phyloP scores from a whole-genome alignment of 2,113 vertebrate genomes.

The Cairina moschata region DNA sequence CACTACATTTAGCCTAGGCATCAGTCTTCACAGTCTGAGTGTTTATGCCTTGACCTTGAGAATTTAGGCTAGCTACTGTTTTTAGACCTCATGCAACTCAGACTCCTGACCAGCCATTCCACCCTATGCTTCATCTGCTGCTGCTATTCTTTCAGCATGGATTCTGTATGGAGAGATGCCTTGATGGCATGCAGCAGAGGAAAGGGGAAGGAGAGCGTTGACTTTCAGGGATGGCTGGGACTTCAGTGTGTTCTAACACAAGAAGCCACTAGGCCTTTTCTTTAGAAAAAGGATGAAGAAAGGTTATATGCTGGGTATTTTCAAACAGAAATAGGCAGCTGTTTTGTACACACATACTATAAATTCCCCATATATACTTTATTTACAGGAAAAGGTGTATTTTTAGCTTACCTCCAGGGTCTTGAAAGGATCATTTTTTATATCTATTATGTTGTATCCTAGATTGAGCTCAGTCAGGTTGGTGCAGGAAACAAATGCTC shows the following conservation, averaged over 20 bases:
- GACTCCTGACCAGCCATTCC: not conserved
- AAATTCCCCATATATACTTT: not conserved
- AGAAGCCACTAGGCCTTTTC: not conserved
- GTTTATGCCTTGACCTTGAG: not conserved
- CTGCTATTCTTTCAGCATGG: not conserved
- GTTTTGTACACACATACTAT: not conserved
- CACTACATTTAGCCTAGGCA: not conserved
- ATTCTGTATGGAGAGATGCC: not conserved
- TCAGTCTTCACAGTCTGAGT: not conserved
- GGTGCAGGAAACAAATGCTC: constrained; percentile 78
- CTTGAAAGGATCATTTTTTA: constrained; percentile 83
- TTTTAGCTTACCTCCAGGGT: constrained; percentile 74
- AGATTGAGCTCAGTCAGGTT: constrained; percentile 79
- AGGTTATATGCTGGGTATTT: not conserved
- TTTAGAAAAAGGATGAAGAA: not conserved
- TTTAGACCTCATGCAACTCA: not conserved
- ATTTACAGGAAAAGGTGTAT: not conserved
- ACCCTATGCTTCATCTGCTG: accelerated
- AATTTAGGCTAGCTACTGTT: not conserved
- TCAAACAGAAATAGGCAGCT: not conserved
- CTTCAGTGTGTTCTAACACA: not conserved
- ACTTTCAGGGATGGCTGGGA: not conserved
- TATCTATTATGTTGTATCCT: constrained; percentile 80
- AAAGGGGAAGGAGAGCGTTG: not conserved
- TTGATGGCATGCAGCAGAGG: not conserved